phyloP scores from a whole-genome alignment of 2,888 invertebrate species.

The Sarcophaga rosellei region DNA sequence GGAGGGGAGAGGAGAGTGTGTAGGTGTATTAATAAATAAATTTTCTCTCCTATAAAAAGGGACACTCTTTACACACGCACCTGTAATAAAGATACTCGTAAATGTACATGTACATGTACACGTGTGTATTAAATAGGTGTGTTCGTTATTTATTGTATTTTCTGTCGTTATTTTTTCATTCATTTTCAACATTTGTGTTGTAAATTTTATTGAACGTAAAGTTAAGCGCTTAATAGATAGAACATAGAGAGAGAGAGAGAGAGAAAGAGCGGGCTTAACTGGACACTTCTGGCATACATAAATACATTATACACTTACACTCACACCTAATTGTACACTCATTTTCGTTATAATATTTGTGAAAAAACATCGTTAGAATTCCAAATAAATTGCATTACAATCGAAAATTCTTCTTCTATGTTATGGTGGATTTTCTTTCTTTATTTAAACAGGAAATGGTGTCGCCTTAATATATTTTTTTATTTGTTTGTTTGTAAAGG shows the following conservation, averaged over 20 bases:
- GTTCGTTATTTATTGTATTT: conserved; percentile 5
- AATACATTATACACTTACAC: conserved; percentile 15
- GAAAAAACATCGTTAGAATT: conserved; percentile 43
- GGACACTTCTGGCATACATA: conserved; percentile 46
- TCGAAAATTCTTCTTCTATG: background rate
- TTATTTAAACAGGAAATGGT: no score
- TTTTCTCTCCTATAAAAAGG: background rate
- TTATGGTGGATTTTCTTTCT: no score
- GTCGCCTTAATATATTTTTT: background rate
- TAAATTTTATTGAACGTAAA: conserved; percentile 21
- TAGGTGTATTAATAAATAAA: no score
- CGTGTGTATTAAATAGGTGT: conserved; percentile 12
- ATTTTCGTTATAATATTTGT: background rate
- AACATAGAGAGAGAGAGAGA: background rate
- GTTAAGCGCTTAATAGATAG: background rate
- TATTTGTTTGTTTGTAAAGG: conserved; percentile 33
- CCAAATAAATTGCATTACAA: conserved; percentile 10
- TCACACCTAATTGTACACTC: no score
- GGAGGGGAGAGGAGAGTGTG: no score
- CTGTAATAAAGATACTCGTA: no score
- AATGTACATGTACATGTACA: no score
- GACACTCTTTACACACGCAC: background rate
- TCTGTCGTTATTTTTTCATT: no score
- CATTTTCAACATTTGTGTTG: background rate
- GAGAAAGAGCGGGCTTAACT: conserved; percentile 1